Base-by-base conservation (phyloP, 2,888 invertebrate species). In the Drosophila quasianomalipes region DNA sequence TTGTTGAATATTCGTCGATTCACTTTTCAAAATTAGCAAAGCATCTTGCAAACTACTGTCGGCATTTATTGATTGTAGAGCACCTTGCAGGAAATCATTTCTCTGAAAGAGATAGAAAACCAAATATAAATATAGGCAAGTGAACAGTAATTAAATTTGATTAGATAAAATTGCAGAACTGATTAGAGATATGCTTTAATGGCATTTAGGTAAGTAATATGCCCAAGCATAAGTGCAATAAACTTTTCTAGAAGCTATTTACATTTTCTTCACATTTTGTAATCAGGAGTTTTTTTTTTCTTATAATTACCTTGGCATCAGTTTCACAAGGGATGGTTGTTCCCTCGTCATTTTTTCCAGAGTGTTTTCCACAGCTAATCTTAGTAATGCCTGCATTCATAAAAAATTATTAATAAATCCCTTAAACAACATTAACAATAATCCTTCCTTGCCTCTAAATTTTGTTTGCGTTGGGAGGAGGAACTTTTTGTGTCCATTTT, bases 21-120 rank as follows among this genome's bases (percentile, higher is more conserved):
- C 41, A 33, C 53, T 73, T 19, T 77, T 70, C 9, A 84, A 62
- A 39, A 72, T 60, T 0, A 65, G 22, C n/a, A 90, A 31, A 7
- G 87, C 91, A 2, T 67, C 62, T 16, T 81, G 77, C 7, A 90
- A 68, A 2, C 47, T 47, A 31, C 74, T 81, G 58, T 89, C 87
- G 22, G 53, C 62, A 16, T 68, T 77, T 70, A 84, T 81, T 26
- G 91, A 67, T 51, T 64, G 72, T 0, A 84, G 47, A 6, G 81
- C 84, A 33, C 41, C 52, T 53, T 90, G 78, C 0, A 84, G 51
- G 22, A 84, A 84, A 16, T 66, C 33, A 22, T 2, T 49, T 60
- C 47, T 69, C 84, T 83, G 37, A 10, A 72, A 63, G 10, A 16
- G 5, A 22, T 7, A 61, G 12, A 35, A 1, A 31, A 28, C 22